These are phyloP conservation scores for Sinosuthora webbiana DNA, from an alignment of 2,113 vertebrate genomes.

Conservation along the genomic window DNA sequence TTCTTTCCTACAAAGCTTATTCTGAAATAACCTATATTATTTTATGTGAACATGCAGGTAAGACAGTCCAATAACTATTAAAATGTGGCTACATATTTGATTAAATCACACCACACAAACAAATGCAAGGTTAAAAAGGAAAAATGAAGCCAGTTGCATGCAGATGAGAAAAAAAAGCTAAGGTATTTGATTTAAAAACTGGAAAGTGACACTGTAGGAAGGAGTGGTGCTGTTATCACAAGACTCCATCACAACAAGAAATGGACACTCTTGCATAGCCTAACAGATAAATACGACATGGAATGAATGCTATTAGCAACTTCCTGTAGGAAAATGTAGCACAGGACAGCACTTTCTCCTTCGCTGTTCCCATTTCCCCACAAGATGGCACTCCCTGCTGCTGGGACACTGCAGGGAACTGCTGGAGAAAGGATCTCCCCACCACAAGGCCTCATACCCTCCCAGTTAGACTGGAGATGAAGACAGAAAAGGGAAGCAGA, in stretches of 20 bases:
- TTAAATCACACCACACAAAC: background rate
- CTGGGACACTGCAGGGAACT: background rate
- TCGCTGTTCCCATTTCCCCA: background rate
- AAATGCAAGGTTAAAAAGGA: background rate
- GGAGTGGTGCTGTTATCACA: background rate
- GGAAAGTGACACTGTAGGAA: background rate
- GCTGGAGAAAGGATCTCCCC: background rate
- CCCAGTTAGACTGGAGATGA: background rate
- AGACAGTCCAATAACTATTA: background rate
- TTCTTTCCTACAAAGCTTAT: background rate
- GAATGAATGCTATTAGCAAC: background rate
- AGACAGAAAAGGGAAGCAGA: background rate
- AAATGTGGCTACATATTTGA: background rate
- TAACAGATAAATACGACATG: fast-evolving
- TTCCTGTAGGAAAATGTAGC: background rate
- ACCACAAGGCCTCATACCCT: background rate
- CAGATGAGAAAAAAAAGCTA: background rate
- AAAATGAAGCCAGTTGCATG: background rate
- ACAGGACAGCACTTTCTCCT: background rate
- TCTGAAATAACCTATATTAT: background rate
- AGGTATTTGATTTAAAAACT: background rate
- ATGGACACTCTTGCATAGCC: background rate
- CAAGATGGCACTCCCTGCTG: constrained; percentile 37
- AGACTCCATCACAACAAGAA: background rate
- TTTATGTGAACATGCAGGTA: background rate